Percentiles rank a stretch among this genome's conserved stretches.
phyloP scores from a whole-genome alignment of 1,140 invertebrate genomes.

The Stratiolaelaps scimitus region DNA sequence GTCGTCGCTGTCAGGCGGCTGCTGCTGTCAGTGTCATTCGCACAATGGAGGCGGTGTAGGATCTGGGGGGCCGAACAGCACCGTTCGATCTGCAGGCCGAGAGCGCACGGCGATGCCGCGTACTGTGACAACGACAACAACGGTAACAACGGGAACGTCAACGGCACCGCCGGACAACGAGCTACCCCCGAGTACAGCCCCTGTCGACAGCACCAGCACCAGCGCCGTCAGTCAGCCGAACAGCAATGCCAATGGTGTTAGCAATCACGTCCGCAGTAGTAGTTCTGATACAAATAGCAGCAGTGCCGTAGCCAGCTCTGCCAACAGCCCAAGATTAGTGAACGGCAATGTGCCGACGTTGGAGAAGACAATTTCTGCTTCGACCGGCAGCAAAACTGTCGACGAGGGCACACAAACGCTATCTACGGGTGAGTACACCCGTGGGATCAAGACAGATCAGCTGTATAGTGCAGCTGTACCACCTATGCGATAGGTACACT shows the following conservation, averaged over 20 bases:
- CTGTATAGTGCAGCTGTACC: too few relatives aligned
- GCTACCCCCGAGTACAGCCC: slow-evolving; percentile 6
- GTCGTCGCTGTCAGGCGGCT: slow-evolving; percentile 30
- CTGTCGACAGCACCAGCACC: slow-evolving; percentile 26
- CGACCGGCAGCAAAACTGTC: slow-evolving; percentile 34
- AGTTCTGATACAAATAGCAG: background rate
- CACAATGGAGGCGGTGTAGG: background rate
- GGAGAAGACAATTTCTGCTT: slow-evolving; percentile 20
- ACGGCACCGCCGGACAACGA: background rate
- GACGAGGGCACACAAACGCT: slow-evolving; percentile 61
- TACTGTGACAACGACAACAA: background rate
- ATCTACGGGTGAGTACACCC: slow-evolving; percentile 54
- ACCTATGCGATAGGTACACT: too few relatives aligned
- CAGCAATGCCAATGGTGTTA: background rate
- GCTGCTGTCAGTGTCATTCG: slow-evolving; percentile 37
- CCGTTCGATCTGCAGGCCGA: background rate
- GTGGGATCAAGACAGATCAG: too few relatives aligned
- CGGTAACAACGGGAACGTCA: background rate
- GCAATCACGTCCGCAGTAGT: background rate
- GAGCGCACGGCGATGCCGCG: background rate
- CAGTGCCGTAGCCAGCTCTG: background rate
- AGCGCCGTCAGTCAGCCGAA: background rate
- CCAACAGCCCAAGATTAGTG: background rate
- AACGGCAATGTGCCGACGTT: background rate
- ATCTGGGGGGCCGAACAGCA: background rate